A percentile compares a stretch with the other conserved stretches of the same genome.
Evolutionary conservation across 1,140 invertebrate species (phyloP).

Genomic region (Papilio polytes): DNA sequence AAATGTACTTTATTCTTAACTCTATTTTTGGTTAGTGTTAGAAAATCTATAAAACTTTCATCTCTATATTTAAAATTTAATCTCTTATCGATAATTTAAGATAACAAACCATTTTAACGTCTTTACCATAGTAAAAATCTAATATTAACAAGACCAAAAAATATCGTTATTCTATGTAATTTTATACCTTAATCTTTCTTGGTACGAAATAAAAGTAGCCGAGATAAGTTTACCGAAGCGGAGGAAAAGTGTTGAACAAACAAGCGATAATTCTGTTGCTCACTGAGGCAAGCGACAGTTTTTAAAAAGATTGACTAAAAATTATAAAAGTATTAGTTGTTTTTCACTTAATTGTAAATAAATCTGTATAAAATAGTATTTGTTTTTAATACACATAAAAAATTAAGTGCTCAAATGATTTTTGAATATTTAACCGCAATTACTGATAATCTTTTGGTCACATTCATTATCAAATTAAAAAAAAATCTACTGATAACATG

Average conservation of each 20-base stretch:
- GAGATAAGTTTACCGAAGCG: conserved; percentile 21
- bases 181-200: conserved; percentile 13
- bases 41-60: no score
- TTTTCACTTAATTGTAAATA: not conserved
- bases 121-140: not conserved
- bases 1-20: no score
- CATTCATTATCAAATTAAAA: no score
- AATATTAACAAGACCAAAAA: not conserved
- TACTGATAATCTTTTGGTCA: no score
- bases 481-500: no score
- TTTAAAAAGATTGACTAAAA: conserved; percentile 15
- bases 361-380: not conserved
- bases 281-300: not conserved
- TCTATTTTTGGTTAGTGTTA: no score
- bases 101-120: no score
- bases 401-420: no score
- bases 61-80: no score
- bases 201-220: conserved; percentile 20
- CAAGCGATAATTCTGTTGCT: conserved; percentile 25
- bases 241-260: conserved; percentile 24
- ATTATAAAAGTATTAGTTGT: conserved; percentile 6
- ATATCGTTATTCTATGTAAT: not conserved
- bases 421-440: no score
- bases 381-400: not conserved
- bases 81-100: no score